Evolutionary conservation across 1,140 invertebrate genomes (phyloP).

Genomic region (Hirudo medicinalis): DNA sequence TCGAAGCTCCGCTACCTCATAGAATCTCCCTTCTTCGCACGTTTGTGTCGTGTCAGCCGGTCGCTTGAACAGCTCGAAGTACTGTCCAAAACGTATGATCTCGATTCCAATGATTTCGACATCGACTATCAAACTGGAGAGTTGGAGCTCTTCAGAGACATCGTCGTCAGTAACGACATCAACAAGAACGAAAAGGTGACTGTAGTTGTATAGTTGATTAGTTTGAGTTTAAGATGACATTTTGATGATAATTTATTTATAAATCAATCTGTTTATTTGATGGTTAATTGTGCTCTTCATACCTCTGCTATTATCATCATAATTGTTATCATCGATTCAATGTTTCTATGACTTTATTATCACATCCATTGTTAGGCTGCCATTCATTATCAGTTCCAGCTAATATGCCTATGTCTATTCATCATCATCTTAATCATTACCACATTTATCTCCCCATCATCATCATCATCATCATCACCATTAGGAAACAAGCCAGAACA

Average conservation of each 20-base stretch:
- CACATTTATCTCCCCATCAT: no score
- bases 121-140: neutral
- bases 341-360: neutral
- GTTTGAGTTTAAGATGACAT: neutral
- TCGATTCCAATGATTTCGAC: neutral
- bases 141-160: neutral
- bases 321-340: neutral
- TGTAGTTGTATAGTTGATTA: neutral
- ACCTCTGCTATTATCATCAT: neutral
- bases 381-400: no score
- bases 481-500: no score
- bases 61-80: neutral
- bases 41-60: neutral
- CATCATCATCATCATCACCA: no score
- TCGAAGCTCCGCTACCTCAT: neutral
- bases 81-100: neutral
- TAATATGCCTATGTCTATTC: no score
- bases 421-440: no score
- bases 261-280: neutral
- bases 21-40: constrained; percentile 3
- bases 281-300: neutral
- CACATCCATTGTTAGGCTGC: no score
- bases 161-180: no score
- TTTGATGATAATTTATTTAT: neutral
- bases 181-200: neutral